These are phyloP conservation scores for Aleiodes leptofemur DNA, from an alignment of 2,888 invertebrate species.

Conservation along the genomic window DNA sequence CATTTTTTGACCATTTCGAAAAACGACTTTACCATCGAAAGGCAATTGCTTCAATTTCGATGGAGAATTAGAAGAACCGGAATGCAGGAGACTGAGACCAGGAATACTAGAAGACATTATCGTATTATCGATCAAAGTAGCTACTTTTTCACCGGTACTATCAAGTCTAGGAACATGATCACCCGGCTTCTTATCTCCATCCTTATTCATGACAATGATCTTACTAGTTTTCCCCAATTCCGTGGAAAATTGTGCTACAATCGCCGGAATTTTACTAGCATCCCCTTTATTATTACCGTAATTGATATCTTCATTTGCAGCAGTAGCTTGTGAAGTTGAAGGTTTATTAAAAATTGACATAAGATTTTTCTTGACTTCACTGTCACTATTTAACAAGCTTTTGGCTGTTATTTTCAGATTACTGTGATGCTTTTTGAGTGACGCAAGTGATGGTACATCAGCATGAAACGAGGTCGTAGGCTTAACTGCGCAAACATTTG, in stretches of 20 bases:
- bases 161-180: too few relatives aligned
- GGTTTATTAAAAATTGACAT: not conserved
- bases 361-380: not conserved
- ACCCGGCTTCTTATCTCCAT: too few relatives aligned
- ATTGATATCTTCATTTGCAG: too few relatives aligned
- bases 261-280: not conserved
- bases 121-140: not conserved
- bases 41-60: slow-evolving; percentile 48
- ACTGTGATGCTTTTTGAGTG: not conserved
- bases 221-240: not conserved
- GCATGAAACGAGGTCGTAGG: not conserved
- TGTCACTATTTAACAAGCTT: not conserved
- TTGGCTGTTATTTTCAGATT: not conserved
- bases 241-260: not conserved
- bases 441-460: not conserved
- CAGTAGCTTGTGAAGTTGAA: too few relatives aligned
- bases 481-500: not conserved
- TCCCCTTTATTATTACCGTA: too few relatives aligned
- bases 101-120: not conserved
- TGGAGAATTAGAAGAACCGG: not conserved
- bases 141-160: too few relatives aligned
- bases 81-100: not conserved
- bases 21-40: slow-evolving; percentile 55
- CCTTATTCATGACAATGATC: too few relatives aligned
- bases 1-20: slow-evolving; percentile 61